Base-by-base conservation (phyloP, 2,888 invertebrate genomes). In the Artemia sinica region DNA sequence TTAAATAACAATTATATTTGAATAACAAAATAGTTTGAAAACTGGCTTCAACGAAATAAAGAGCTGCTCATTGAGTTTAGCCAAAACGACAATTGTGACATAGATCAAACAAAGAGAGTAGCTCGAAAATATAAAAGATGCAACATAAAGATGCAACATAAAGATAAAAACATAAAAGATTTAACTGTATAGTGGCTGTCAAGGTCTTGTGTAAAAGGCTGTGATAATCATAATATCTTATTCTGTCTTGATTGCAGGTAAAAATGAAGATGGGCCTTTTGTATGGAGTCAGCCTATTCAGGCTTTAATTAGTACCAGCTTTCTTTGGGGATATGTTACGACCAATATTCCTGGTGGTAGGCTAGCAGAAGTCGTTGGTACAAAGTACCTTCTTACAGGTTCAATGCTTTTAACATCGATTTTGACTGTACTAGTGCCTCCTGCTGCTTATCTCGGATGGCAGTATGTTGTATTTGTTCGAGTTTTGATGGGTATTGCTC, bases 331-430 rank as follows among this genome's bases (percentile, higher is more conserved):
- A 11, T 78, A 78, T 72, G 74, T 78, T 49, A 41, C 77, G 41
- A 76, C 77, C 1, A 78, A 78, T 72, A 68, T 78, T n/a, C 76
- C 76, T 49, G 78, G 78, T 8, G 78, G 78, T 18, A 74, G 76
- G 58, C 72, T 81, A 70, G 79, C 81, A 4, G 79, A 78, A 70
- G 73, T 74, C 5, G 75, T 78, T 72, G 81, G 81, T 28, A 80
- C 78, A 10, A 79, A 78, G 73, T 75, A 76, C 72, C 70, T 80
- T 66, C 78, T 75, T 52, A 75, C 75, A 11, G 41, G 70, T 7
- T 73, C 74, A 5, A 72, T 75, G 13, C 49, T 74, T 9, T 67
- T 76, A 8, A 73, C 75, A 3, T 74, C 77, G 10, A 18, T 78
- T 41, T 72, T 79, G 66, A 78, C 79, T 3, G 13, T 72, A 9